Base-by-base conservation (phyloP, 2,888 invertebrate genomes). In the Agrochola circellaris region DNA sequence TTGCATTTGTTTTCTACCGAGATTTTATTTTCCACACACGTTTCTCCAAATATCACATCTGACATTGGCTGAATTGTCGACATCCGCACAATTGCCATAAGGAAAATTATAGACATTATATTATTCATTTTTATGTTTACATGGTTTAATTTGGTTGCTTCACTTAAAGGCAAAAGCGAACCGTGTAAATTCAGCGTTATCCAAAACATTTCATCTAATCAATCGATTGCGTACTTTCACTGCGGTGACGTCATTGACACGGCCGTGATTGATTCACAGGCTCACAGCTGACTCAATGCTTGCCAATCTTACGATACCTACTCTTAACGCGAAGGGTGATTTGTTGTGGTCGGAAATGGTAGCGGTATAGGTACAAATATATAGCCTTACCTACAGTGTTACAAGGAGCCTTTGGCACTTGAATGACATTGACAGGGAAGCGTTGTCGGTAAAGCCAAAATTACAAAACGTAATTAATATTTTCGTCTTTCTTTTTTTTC, bases 201-300 rank as follows among this genome's bases (percentile, higher is more conserved):
- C 30, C 3, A 54, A 76, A 65, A 48, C 20, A 61, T 70, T 76
- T 38, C 13, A 26, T 66, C 67, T 68, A 68, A 60, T 51, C 71
- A 72, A 68, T 77, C 45, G 26, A 77, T 72, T 68, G 64, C 70
- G 83, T 64, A 81, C 67, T 65, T 75, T 68, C 48, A 1, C 15
- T 61, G 65, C 34, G 26, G 70, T 83, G 70, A 79, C 84, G 60
- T 79, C 84, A 58, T 42, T 73, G 82, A 68, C 80, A 68, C 23
- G 51, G 1, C 20, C 45, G 51, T 82, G 84, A 82, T 84, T 84
- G 84, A 84, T 84, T 70, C 80, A 60, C 68, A 26, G 34, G 34
- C 68, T 67, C 66, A 79, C 73, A 64, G 82, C 84, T 82, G 80
- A 79, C 69, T 83, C 81, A 69, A 79, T 70, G 65, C 62, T 66